These are phyloP conservation scores for Tineola bisselliella DNA, from an alignment of 2,888 invertebrate species.

Conservation along the genomic window DNA sequence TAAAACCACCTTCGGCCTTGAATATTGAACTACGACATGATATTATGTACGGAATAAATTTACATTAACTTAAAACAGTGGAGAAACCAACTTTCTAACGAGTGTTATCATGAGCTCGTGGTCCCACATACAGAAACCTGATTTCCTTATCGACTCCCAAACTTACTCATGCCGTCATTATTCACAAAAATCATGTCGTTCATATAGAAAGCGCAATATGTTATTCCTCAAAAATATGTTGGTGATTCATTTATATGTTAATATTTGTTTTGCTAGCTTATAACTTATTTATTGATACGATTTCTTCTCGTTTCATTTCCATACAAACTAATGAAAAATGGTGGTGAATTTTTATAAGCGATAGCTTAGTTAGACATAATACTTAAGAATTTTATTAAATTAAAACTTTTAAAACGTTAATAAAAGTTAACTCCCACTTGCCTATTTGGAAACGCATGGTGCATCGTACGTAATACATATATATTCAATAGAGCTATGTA, in stretches of 20 bases:
- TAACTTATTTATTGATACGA: no score
- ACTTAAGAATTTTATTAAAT: background rate
- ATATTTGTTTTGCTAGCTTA: no score
- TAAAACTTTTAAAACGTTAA: background rate
- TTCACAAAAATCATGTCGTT: background rate
- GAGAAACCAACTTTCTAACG: conserved; percentile 51
- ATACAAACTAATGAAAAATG: no score
- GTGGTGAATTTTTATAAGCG: no score
- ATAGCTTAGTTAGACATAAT: no score
- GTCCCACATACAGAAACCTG: conserved; percentile 20
- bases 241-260: no score
- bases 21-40: conserved; percentile 35
- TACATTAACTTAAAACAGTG: conserved; percentile 36
- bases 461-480: background rate
- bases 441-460: background rate
- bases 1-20: conserved; percentile 27
- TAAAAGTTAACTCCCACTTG: background rate
- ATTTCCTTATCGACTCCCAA: conserved; percentile 23
- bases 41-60: conserved; percentile 28
- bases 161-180: background rate
- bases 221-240: no score
- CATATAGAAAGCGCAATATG: conserved; percentile 6
- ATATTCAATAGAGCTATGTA: background rate
- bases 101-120: conserved; percentile 15
- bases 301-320: no score